phyloP scores from a whole-genome alignment of 2,797 vertebrate species.

The Serranus cabrilla region DNA sequence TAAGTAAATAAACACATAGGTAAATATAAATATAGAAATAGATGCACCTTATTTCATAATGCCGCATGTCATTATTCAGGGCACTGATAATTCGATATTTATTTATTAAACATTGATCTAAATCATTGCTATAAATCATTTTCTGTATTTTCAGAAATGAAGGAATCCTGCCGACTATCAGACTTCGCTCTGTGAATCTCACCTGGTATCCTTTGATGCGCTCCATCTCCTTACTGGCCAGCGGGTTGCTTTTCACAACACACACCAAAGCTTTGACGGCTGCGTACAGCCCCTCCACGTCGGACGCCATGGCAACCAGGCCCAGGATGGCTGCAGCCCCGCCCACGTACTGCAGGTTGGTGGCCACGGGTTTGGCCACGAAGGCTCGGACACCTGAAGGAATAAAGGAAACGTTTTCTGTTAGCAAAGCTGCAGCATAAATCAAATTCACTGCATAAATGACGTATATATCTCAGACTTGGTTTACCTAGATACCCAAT shows the following conservation, averaged over 20 bases:
- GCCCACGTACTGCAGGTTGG: conserved; percentile 96
- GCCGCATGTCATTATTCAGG: too few relatives aligned
- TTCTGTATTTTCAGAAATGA: too few relatives aligned
- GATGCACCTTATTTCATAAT: too few relatives aligned
- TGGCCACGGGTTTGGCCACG: conserved; percentile 96
- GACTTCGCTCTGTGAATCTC: background rate
- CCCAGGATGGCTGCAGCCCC: conserved; percentile 98
- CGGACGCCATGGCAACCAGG: conserved; percentile 98
- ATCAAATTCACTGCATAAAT: background rate
- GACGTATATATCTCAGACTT: too few relatives aligned
- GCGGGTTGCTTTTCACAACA: conserved; percentile 97
- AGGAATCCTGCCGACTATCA: too few relatives aligned
- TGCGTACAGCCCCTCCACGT: conserved; percentile 97
- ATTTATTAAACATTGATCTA: too few relatives aligned
- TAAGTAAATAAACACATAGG: too few relatives aligned
- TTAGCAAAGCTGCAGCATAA: background rate
- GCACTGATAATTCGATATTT: too few relatives aligned
- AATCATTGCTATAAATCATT: too few relatives aligned
- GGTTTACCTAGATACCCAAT: conserved; percentile 95
- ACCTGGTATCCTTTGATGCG: conserved; percentile 99
- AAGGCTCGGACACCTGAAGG: conserved; percentile 94
- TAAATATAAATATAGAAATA: too few relatives aligned
- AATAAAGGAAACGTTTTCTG: background rate
- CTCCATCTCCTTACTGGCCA: conserved; percentile 99
- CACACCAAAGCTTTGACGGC: conserved; percentile 98